Evolutionary conservation across 2,797 vertebrate genomes (phyloP).

Genomic region (Rhinophrynus dorsalis): DNA sequence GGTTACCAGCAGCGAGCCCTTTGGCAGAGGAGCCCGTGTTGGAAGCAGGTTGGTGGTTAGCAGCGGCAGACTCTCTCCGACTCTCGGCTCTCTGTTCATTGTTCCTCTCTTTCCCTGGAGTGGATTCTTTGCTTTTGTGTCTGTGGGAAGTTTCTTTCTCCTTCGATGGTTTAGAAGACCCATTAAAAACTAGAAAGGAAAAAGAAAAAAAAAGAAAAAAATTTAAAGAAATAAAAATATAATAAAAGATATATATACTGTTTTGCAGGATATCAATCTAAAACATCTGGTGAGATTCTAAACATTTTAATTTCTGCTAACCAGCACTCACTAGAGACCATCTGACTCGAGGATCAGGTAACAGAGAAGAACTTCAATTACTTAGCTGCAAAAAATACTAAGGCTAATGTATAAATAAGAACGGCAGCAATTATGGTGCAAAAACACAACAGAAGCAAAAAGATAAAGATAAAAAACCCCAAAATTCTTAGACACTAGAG

Average conservation of each 20-base stretch:
- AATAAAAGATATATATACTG: not conserved
- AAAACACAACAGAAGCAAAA: too few relatives aligned
- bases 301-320: too few relatives aligned
- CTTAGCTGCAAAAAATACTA: too few relatives aligned
- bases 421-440: too few relatives aligned
- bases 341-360: too few relatives aligned
- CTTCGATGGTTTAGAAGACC: slow-evolving; percentile 82
- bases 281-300: too few relatives aligned
- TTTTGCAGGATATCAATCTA: too few relatives aligned
- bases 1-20: slow-evolving; percentile 78
- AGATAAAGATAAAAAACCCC: too few relatives aligned
- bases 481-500: too few relatives aligned
- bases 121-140: slow-evolving; percentile 85
- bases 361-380: too few relatives aligned
- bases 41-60: slow-evolving; percentile 59
- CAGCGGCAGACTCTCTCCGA: slow-evolving; percentile 75
- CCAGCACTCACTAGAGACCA: too few relatives aligned
- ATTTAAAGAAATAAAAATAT: not conserved
- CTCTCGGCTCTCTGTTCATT: slow-evolving; percentile 79
- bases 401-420: too few relatives aligned
- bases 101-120: slow-evolving; percentile 85
- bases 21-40: slow-evolving; percentile 74
- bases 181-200: slow-evolving; percentile 83
- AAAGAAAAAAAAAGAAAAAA: slow-evolving; percentile 10
- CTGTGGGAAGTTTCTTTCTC: slow-evolving; percentile 83